A percentile compares a stretch with the other conserved stretches of the same genome.
Conservation (phyloP, 2,888 invertebrate genomes). For the Dryococelus australis region DNA sequence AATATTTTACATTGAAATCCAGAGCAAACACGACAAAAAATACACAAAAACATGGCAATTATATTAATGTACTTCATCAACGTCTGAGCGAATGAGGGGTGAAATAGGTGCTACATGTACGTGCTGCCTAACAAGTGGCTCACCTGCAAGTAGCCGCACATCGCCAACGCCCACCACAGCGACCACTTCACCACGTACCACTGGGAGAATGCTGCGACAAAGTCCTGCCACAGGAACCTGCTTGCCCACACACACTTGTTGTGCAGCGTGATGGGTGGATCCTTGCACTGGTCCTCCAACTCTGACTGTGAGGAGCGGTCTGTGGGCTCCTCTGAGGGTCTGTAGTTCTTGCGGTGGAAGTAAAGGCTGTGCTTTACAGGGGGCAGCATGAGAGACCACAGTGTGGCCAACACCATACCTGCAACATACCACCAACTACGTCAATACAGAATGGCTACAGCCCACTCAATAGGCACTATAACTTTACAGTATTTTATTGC, state of each 20-base stretch:
- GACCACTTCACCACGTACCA: conserved; percentile 74
- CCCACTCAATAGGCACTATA: no score
- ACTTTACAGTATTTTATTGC: no score
- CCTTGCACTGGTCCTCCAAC: background rate
- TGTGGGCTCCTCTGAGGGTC: background rate
- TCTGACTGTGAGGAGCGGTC: background rate
- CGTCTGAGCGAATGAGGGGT: no score
- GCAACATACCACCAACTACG: conserved; percentile 41
- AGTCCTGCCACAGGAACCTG: conserved; percentile 64
- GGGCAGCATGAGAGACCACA: conserved; percentile 75
- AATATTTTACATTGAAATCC: no score
- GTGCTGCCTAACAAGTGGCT: background rate
- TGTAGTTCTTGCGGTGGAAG: conserved; percentile 55
- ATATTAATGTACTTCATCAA: no score
- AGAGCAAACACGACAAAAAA: no score
- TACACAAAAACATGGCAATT: no score
- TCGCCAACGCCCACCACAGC: conserved; percentile 78
- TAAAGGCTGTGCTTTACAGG: conserved; percentile 57
- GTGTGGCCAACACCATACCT: conserved; percentile 76
- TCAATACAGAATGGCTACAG: no score
- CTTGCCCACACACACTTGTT: conserved; percentile 41
- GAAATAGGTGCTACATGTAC: no score
- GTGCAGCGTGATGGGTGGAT: background rate
- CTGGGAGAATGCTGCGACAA: conserved; percentile 66
- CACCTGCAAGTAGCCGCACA: conserved; percentile 76